Base-by-base conservation (phyloP, 1,140 invertebrate genomes). In the Euwallacea fornicatus region DNA sequence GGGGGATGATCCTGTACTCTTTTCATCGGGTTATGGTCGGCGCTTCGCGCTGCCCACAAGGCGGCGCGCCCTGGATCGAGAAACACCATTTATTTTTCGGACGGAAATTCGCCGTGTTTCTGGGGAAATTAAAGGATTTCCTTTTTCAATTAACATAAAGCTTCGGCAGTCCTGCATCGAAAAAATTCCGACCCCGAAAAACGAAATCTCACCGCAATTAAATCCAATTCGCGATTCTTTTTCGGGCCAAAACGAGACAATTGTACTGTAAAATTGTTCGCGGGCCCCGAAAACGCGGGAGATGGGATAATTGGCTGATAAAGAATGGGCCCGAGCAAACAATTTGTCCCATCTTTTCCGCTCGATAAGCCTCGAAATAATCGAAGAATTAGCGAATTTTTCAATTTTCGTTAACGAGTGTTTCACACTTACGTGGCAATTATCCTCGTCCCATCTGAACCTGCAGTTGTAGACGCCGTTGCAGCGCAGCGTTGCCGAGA, bases 401-500 rank as follows among this genome's bases (percentile, higher is more conserved):
- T 33, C 21, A 33, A 4, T 33, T 33, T 33, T 33, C 21, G 21
- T 33, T 33, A 33, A 4, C 4, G 21, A 33, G 21, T 6, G 16
- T 7, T 56, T 56, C 0, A 61, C 47, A 86, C 87, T 88, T 82
- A 92, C 90, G 75, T 83, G 78, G 78, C 90, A 92, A 62, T 85
- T 82, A 71, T 89, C 87, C 81, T 96, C 94, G 79, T 97, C 94
- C 83, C 90, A 92, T 56, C 91, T 87, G 77, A 93, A 89, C 73
- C 93, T 87, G 80, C 94, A 97, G 79, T 96, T 93, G 61, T 87
- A 84, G 53, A 85, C 82, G 0, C 82, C 79, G 80, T 96, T 93
- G 78, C 95, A 97, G 67, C 82, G 82, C n/a, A 96, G 83, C 0
- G 82, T 77, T 0, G 74, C 76, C 10, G 87, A 85, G 62, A 96